phyloP scores from a whole-genome alignment of 2,113 vertebrate genomes.

The Chinchilla lanigera region DNA sequence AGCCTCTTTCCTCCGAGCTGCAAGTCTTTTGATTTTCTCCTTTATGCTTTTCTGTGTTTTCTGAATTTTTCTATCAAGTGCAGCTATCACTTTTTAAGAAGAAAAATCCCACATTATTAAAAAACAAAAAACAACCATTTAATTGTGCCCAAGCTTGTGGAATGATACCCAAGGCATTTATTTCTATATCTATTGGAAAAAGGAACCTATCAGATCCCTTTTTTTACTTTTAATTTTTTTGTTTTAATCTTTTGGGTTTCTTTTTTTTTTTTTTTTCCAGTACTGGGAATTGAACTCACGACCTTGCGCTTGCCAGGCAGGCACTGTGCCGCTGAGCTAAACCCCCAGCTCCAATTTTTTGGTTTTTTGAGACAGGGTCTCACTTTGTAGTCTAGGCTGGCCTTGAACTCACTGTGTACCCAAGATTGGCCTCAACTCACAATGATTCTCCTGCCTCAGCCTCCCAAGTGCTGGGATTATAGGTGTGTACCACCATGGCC shows the following conservation, averaged over 20 bases:
- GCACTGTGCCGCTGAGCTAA: too few relatives aligned
- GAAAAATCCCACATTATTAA: neutral
- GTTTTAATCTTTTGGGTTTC: too few relatives aligned
- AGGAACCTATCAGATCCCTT: neutral
- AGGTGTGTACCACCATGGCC: neutral
- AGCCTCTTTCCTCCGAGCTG: neutral
- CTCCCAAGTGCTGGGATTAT: neutral
- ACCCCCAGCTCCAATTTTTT: too few relatives aligned
- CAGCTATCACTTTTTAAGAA: neutral
- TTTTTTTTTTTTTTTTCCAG: too few relatives aligned
- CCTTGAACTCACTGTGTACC: neutral
- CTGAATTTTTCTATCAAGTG: neutral
- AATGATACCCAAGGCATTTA: neutral
- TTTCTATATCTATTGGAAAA: neutral
- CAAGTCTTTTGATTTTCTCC: neutral
- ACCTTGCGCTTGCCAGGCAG: too few relatives aligned
- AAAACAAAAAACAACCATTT: neutral
- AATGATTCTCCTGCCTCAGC: neutral
- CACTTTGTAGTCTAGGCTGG: neutral
- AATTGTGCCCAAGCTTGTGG: neutral
- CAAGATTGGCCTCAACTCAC: too few relatives aligned
- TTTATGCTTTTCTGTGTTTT: neutral
- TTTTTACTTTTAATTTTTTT: neutral
- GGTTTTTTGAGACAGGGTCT: neutral
- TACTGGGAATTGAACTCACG: too few relatives aligned